These are phyloP conservation scores for Jordanella pulchra DNA, from an alignment of 2,797 vertebrate species.

Conservation along the genomic window DNA sequence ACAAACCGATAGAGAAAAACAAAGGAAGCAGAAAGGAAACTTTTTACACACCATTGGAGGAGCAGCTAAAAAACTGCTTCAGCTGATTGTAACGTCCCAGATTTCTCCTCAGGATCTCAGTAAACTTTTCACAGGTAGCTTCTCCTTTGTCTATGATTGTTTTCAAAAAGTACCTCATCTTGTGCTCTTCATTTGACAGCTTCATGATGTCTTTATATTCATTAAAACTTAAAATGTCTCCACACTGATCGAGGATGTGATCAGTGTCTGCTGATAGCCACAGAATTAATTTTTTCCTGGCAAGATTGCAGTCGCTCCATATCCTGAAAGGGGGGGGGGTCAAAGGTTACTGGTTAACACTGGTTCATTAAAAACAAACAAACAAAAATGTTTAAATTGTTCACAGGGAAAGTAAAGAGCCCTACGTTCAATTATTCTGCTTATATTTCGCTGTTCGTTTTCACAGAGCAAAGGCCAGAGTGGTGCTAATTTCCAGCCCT, in stretches of 20 bases:
- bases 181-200: background rate
- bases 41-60: slow-evolving; percentile 8
- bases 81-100: background rate
- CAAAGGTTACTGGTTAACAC: background rate
- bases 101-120: slow-evolving; percentile 8
- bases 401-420: background rate
- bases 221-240: background rate
- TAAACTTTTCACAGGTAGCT: background rate
- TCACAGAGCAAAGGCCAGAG: too few relatives aligned
- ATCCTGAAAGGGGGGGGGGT: background rate
- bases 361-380: background rate
- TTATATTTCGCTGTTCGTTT: background rate
- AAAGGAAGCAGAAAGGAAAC: too few relatives aligned
- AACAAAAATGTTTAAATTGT: background rate
- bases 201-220: background rate
- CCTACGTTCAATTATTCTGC: background rate
- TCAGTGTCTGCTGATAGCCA: slow-evolving; percentile 13
- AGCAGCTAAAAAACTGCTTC: background rate
- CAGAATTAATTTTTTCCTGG: accelerated
- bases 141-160: slow-evolving; percentile 13
- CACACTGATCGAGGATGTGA: slow-evolving; percentile 6
- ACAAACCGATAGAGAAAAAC: background rate
- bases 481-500: too few relatives aligned
- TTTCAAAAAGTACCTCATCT: slow-evolving; percentile 9
- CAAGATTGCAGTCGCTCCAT: slow-evolving; percentile 15